Percentiles rank a stretch among this genome's conserved stretches.
Conservation (phyloP, 2,797 vertebrate genomes). For the Dallia pectoralis region DNA sequence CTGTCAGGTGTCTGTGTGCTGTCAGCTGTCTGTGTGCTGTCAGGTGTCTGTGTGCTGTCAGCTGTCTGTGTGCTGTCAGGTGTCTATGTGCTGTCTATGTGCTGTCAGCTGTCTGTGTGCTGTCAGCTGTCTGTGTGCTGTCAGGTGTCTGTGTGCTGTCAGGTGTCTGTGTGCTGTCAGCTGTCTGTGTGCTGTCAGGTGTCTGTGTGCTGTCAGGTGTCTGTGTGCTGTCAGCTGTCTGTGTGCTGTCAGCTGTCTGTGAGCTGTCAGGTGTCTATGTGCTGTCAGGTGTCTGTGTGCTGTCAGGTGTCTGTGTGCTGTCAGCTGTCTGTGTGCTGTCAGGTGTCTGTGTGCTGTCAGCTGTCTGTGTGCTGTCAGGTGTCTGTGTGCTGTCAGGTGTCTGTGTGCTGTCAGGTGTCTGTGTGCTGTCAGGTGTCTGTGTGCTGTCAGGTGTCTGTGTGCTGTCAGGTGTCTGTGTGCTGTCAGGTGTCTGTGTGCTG, state of each 20-base stretch:
- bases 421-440: background rate
- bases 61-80: background rate
- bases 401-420: too few species aligned
- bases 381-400: background rate
- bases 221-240: background rate
- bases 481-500: conserved; percentile 32
- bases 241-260: too few species aligned
- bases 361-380: background rate
- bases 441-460: background rate
- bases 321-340: conserved; percentile 15
- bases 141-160: background rate
- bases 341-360: too few species aligned
- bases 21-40: conserved; percentile 31
- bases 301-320: conserved; percentile 24
- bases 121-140: background rate
- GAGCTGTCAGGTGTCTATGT: background rate
- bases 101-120: too few species aligned
- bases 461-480: background rate
- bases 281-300: background rate
- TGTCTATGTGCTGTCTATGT: too few species aligned
- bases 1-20: background rate
- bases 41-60: too few species aligned
- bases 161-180: conserved; percentile 26
- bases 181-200: conserved; percentile 8
- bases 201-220: too few species aligned